Evolutionary conservation across 2,113 vertebrate genomes (phyloP), one percentile per base, ranked within the genome.

Genomic region (Dipodomys stephensi): DNA sequence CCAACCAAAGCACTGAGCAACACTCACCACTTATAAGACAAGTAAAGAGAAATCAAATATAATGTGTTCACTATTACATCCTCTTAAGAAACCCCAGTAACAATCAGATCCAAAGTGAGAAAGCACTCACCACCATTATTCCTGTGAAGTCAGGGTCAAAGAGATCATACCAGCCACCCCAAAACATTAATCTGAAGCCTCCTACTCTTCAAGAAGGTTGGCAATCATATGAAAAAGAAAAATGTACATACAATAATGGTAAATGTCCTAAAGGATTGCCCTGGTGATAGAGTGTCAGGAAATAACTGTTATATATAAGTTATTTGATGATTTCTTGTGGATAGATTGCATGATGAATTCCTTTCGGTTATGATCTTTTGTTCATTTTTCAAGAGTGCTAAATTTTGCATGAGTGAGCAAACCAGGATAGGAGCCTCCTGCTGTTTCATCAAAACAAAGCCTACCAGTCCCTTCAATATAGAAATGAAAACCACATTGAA

Each of bases 281-380:
- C 67, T 67, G 65, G 82, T 83, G 67, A 91, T 15, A 57, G 0
- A 69, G 84, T 46, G 2, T 82, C 88, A 96, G 65, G 67, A 88
- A 95, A 87, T 69, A 94, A 90, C 64, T 88, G 83, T 57, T 93
- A 95, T 93, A 94, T 72, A 87, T 83, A 91, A 95, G 80, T 89
- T 82, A 87, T 62, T 67, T 87, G 74, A 95, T 67, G 57, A 93
- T 60, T 87, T 92, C 90, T 89, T 87, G 23, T 84, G 32, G 49
- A 53, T 46, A 88, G 77, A 95, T 0, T 82, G n/a, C 28, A 93
- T n/a, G 83, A 90, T 90, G 92, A 95, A 72, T 89, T 90, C n/a
- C 89, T 85, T 94, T 67, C 57, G 80, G 78, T 79, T 85, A 69
- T 46, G 39, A 94, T 76, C 84, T 92, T 57, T 79, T 93, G 94